These are phyloP conservation scores for Xerus inauris DNA, from an alignment of 2,113 vertebrate genomes.

Conservation along the genomic window DNA sequence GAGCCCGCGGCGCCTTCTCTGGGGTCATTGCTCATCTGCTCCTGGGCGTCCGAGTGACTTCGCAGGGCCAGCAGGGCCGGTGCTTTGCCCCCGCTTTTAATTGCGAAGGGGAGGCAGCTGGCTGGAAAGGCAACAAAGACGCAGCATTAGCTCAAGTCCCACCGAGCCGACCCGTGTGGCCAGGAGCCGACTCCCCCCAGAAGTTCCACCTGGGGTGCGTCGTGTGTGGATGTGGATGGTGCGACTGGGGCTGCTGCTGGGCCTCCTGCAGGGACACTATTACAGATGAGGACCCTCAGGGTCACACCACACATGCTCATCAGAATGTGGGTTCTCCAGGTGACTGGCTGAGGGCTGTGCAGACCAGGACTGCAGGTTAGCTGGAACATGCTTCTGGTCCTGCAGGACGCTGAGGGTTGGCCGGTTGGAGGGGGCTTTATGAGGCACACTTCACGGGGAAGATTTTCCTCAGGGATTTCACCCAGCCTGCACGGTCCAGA, in stretches of 20 bases:
- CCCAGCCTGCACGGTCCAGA: fast-evolving
- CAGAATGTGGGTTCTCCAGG: too few species aligned
- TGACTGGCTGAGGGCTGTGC: too few species aligned
- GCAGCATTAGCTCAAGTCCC: fast-evolving
- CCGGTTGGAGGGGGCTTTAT: fast-evolving
- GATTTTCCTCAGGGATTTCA: background rate
- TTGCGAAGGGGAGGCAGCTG: conserved; percentile 15
- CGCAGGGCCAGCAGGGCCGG: background rate
- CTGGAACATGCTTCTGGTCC: background rate
- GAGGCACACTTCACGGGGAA: background rate
- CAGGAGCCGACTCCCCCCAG: too few species aligned
- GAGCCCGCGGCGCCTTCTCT: background rate
- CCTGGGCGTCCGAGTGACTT: background rate
- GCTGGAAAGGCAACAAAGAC: conserved; percentile 4
- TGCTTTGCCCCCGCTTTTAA: conserved; percentile 4
- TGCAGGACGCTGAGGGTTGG: fast-evolving
- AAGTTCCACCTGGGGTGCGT: fast-evolving
- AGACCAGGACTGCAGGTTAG: background rate
- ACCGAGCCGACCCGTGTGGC: fast-evolving
- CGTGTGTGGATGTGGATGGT: fast-evolving
- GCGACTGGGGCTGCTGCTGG: fast-evolving
- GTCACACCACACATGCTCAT: too few species aligned
- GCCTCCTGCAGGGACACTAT: background rate
- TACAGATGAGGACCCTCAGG: too few species aligned
- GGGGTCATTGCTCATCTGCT: conserved; percentile 50